Percentiles rank a stretch among this genome's conserved stretches.
These are phyloP conservation scores for Heliconius erato DNA, from an alignment of 2,888 invertebrate species.

Conservation along the genomic window DNA sequence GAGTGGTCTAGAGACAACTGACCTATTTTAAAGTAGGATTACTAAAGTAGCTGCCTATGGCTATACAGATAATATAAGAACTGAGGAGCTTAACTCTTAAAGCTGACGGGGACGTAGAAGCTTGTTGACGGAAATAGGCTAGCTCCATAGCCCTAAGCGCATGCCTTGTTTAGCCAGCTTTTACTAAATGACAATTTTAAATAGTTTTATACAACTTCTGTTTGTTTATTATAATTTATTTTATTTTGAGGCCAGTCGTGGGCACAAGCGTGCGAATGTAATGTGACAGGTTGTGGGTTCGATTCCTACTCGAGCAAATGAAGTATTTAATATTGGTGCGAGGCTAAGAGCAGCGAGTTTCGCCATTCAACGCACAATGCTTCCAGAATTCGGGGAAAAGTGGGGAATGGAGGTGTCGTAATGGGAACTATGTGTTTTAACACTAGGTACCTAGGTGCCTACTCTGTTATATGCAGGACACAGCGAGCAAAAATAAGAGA, in stretches of 20 bases:
- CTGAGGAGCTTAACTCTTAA: conserved; percentile 20
- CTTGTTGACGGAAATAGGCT: conserved; percentile 29
- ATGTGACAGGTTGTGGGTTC: background rate
- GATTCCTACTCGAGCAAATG: background rate
- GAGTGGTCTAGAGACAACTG: background rate
- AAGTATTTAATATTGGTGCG: background rate
- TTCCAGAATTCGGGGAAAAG: background rate
- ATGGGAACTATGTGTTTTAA: background rate
- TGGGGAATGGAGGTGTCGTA: background rate
- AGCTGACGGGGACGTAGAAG: conserved; percentile 13
- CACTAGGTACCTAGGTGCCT: background rate
- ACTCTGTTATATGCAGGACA: background rate
- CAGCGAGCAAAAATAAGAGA: no score
- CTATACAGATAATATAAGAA: conserved; percentile 16
- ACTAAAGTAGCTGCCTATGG: conserved; percentile 21
- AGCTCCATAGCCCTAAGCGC: conserved; percentile 18
- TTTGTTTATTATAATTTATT: background rate
- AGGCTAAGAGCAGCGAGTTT: background rate
- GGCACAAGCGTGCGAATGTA: background rate
- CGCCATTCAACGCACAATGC: background rate
- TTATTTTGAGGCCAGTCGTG: background rate
- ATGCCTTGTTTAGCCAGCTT: background rate
- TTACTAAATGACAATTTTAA: background rate
- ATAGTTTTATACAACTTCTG: background rate
- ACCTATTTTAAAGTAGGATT: conserved; percentile 28